These are phyloP conservation scores for Telenomus remus DNA, from an alignment of 1,140 invertebrate genomes.

Conservation along the genomic window DNA sequence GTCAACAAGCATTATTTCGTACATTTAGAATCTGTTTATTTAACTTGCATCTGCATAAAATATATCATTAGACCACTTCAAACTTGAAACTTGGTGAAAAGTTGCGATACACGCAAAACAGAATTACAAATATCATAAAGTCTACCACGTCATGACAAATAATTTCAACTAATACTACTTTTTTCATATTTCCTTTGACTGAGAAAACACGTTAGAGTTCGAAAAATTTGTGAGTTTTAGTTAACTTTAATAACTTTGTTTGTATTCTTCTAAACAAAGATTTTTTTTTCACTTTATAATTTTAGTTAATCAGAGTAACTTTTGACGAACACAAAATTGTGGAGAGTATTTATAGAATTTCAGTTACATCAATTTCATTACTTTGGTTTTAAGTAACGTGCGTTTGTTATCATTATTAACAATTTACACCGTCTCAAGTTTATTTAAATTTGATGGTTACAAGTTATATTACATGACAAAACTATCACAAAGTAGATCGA, in stretches of 20 bases:
- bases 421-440: too few species aligned
- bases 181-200: neutral
- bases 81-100: too few species aligned
- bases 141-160: too few species aligned
- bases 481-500: too few species aligned
- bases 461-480: too few species aligned
- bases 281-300: neutral
- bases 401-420: neutral
- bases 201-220: neutral
- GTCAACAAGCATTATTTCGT: too few species aligned
- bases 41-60: too few species aligned
- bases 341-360: neutral
- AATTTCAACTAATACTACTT: too few species aligned
- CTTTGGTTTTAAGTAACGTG: neutral
- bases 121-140: neutral
- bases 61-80: too few species aligned
- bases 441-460: too few species aligned
- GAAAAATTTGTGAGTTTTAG: too few species aligned
- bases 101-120: neutral
- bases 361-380: neutral
- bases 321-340: neutral
- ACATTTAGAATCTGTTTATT: too few species aligned
- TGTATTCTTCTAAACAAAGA: neutral
- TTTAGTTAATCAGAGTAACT: constrained; percentile 3
- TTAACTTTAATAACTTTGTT: neutral